Evolutionary conservation across 2,113 vertebrate species (phyloP), one percentile per base, ranked within the genome.

Genomic region (Cheirogaleus medius): DNA sequence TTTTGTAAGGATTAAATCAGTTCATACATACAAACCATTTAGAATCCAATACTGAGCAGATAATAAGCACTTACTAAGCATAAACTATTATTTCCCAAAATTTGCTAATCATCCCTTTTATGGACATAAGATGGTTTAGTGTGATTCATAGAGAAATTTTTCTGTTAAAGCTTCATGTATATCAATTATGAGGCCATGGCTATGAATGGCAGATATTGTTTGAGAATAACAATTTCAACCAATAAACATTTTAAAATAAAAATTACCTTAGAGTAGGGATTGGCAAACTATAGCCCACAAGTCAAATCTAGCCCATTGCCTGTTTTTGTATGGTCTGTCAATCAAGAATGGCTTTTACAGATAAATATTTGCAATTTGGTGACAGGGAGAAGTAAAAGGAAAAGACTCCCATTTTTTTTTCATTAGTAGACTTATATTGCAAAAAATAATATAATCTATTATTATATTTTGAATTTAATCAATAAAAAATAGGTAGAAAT

Each of bases 161-260:
- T 64, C 85, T 93, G 82, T 78, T 78, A 88, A 73, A 47, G 73
- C 81, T 87, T 54, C 63, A 17, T 76, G 39, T 34, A 27, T 71
- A n/a, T 95, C 71, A 27, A 21, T 73, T 68, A 94, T 60, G 81
- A 60, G 64, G 23, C 49, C 73, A 13, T 78, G 86, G 52, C 27
- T 64, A 52, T 63, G 68, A 89, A 74, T 6, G 85, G 39, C 6
- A 87, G 63, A 74, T 44, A 52, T 58, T 86, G 56, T 86, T 85
- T 90, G 6, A 85, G 63, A 92, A 82, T 44, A 56, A n/a, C 66
- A 54, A 80, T 85, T 94, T 90, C 58, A 90, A 68, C 34, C 39
- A 91, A 81, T 68, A 54, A 82, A 52, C 77, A 25, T 32, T 80
- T 71, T 60, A 23, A 90, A 96, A 80, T 73, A 92, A 92, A 91